Conservation (phyloP, 2,797 vertebrate species). For the Bovichtus variegatus region DNA sequence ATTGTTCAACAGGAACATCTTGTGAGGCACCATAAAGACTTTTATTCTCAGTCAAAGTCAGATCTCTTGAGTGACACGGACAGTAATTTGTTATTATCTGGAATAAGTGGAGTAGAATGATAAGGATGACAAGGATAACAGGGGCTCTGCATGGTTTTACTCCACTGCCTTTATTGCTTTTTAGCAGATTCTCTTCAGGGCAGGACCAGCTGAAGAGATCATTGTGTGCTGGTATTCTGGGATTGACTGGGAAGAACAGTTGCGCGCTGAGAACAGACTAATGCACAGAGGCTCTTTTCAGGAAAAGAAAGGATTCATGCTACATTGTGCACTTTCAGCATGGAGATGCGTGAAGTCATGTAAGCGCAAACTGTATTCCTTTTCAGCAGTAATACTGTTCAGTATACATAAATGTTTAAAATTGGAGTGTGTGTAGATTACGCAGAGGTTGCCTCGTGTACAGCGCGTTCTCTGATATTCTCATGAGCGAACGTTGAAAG, state of each 20-base stretch:
- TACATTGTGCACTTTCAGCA: slow-evolving; percentile 54
- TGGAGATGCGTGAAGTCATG: slow-evolving; percentile 12
- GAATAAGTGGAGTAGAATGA: slow-evolving; percentile 84
- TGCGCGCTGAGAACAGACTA: slow-evolving; percentile 42
- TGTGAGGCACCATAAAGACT: slow-evolving; percentile 66
- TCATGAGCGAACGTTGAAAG: slow-evolving; percentile 2
- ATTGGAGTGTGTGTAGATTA: background rate
- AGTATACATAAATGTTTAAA: slow-evolving; percentile 8
- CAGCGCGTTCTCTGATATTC: slow-evolving; percentile 17
- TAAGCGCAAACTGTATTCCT: background rate
- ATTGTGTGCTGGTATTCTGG: slow-evolving; percentile 63
- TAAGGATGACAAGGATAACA: slow-evolving; percentile 66
- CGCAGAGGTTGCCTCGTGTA: background rate
- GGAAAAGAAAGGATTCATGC: slow-evolving; percentile 64
- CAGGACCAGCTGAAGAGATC: slow-evolving; percentile 48
- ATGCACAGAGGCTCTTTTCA: slow-evolving; percentile 69
- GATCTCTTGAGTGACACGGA: slow-evolving; percentile 78
- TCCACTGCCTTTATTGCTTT: slow-evolving; percentile 59
- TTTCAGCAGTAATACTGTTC: slow-evolving; percentile 10
- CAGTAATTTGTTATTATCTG: slow-evolving; percentile 82
- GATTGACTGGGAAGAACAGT: slow-evolving; percentile 54
- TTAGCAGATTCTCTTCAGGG: slow-evolving; percentile 71
- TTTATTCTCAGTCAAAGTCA: slow-evolving; percentile 72
- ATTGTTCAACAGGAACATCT: slow-evolving; percentile 71
- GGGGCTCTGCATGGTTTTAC: slow-evolving; percentile 43